phyloP scores from a whole-genome alignment of 2,888 invertebrate species.

The Drosophila mulleri region DNA sequence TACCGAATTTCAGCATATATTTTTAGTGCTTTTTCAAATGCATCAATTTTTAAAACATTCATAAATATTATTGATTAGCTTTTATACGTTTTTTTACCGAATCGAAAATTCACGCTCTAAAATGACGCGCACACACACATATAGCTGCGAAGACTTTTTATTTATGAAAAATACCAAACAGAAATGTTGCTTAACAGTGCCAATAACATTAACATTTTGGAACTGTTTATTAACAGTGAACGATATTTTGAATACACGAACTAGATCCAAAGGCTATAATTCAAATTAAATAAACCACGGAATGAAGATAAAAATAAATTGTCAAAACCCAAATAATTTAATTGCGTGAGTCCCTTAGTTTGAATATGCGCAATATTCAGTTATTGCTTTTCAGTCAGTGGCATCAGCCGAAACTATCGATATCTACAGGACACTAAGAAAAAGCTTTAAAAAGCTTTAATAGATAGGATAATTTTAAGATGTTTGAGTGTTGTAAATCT shows the following conservation, averaged over 20 bases:
- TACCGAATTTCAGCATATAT: slow-evolving; percentile 28
- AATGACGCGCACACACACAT: slow-evolving; percentile 62
- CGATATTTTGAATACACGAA: slow-evolving; percentile 2
- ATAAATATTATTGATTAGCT: slow-evolving; percentile 59
- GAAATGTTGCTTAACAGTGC: slow-evolving; percentile 38
- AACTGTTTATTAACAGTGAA: slow-evolving; percentile 16
- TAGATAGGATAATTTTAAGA: not conserved
- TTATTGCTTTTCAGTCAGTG: not conserved
- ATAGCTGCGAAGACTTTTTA: slow-evolving; percentile 44
- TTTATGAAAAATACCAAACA: slow-evolving; percentile 56
- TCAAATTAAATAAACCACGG: not conserved
- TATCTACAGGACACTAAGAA: slow-evolving; percentile 10
- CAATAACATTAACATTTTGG: slow-evolving; percentile 20
- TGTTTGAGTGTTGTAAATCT: not conserved
- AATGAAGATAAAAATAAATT: not conserved
- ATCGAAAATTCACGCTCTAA: slow-evolving; percentile 70
- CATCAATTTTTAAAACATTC: slow-evolving; percentile 31
- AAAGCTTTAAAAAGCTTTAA: slow-evolving; percentile 12
- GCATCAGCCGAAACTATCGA: slow-evolving; percentile 18
- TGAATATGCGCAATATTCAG: not conserved
- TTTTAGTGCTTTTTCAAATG: slow-evolving; percentile 14
- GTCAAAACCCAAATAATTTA: not conserved
- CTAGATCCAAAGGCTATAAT: not conserved
- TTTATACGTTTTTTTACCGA: slow-evolving; percentile 58
- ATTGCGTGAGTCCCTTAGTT: not conserved